Percentiles rank a stretch among this genome's conserved stretches.
Conservation (phyloP, 2,113 vertebrate species). For the Tenrec ecaudatus region DNA sequence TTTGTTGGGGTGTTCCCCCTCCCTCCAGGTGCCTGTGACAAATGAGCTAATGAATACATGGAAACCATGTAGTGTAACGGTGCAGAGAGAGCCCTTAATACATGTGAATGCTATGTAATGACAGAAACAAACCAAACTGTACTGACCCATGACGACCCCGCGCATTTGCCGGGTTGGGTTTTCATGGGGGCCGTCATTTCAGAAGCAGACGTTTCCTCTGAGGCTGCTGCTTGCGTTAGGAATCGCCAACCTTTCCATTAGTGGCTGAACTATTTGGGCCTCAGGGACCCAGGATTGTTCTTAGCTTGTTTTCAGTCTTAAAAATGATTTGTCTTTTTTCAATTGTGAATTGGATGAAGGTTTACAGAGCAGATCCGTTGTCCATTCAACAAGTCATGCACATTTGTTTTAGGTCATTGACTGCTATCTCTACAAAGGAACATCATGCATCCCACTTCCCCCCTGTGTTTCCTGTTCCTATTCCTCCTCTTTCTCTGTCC, state of each 20-base stretch:
- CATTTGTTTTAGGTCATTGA: too few species aligned
- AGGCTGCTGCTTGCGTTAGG: neutral
- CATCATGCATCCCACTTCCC: too few species aligned
- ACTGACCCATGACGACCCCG: neutral
- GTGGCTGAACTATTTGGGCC: neutral
- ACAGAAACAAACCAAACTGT: neutral
- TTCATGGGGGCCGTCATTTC: neutral
- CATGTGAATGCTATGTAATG: too few species aligned
- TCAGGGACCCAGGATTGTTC: neutral
- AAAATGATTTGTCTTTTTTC: too few species aligned
- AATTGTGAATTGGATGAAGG: too few species aligned
- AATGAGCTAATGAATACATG: neutral
- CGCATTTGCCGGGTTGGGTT: neutral
- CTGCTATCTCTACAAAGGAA: too few species aligned
- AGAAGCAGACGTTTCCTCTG: neutral
- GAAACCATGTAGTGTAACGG: neutral
- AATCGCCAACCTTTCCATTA: neutral
- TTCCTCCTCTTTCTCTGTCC: too few species aligned
- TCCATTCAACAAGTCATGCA: too few species aligned
- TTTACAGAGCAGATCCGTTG: too few species aligned
- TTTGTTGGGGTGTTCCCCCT: too few species aligned
- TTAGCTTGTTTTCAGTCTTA: neutral
- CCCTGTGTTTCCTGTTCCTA: too few species aligned
- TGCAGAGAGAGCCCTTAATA: neutral
- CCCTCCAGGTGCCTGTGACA: neutral